phyloP scores from a whole-genome alignment of 2,113 vertebrate genomes.

The Falco punctatus region DNA sequence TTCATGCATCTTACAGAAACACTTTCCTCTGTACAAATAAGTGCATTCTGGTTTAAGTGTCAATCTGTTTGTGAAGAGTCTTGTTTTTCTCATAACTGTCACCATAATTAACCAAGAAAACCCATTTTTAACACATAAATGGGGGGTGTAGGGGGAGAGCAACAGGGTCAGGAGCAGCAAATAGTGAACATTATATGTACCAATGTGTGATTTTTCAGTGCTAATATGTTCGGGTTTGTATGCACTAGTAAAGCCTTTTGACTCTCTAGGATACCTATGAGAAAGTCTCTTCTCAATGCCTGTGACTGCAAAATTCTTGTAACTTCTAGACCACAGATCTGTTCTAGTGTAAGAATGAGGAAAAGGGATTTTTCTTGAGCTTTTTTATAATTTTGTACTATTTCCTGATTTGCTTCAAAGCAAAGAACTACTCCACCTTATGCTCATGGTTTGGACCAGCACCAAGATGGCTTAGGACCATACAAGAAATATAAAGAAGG shows the following conservation, averaged over 20 bases:
- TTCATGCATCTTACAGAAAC: not conserved
- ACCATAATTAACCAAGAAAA: not conserved
- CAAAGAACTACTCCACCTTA: not conserved
- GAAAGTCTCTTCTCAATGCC: not conserved
- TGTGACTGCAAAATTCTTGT: not conserved
- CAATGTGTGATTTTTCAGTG: not conserved
- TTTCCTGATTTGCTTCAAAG: not conserved
- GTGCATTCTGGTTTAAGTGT: not conserved
- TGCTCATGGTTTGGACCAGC: not conserved
- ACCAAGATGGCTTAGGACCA: not conserved
- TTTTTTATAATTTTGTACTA: not conserved
- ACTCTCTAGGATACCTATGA: not conserved
- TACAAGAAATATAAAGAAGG: not conserved
- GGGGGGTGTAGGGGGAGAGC: fast-evolving
- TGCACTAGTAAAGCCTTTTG: not conserved
- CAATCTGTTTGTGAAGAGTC: not conserved
- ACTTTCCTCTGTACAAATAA: not conserved
- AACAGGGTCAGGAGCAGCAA: not conserved
- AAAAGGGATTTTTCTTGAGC: not conserved
- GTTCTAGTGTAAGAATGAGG: not conserved
- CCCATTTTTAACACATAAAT: not conserved
- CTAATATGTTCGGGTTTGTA: not conserved
- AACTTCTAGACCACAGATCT: not conserved
- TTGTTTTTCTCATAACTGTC: not conserved
- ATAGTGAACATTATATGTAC: not conserved